phyloP scores from a whole-genome alignment of 2,797 vertebrate species.

The Basileuterus tristriatus region DNA sequence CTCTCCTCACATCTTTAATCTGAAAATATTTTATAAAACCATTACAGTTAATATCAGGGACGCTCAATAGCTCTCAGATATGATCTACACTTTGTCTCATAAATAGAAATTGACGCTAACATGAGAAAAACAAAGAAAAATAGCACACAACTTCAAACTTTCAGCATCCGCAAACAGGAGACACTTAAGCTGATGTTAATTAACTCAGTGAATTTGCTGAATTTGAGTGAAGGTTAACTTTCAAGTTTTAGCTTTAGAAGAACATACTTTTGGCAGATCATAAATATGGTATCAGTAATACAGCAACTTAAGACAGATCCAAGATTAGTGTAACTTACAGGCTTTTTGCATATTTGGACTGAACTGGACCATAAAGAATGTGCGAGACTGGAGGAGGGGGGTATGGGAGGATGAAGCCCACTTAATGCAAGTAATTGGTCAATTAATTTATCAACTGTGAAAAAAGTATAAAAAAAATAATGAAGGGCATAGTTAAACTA shows the following conservation, averaged over 20 bases:
- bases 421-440: background rate
- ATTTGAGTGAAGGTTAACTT: background rate
- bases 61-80: background rate
- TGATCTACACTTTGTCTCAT: background rate
- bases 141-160: background rate
- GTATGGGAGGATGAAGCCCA: background rate
- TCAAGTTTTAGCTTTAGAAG: background rate
- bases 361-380: background rate
- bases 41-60: background rate
- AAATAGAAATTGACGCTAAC: background rate
- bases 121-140: background rate
- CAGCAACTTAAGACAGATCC: background rate
- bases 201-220: background rate
- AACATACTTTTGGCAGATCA: background rate
- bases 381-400: fast-evolving
- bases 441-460: background rate
- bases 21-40: background rate
- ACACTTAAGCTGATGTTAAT: background rate
- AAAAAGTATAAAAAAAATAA: background rate
- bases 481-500: background rate
- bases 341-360: background rate
- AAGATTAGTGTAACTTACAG: background rate
- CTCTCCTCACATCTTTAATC: background rate
- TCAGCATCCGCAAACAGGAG: background rate
- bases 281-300: background rate